Conservation (phyloP, 2,888 invertebrate species). For the Aphodius granarius region DNA sequence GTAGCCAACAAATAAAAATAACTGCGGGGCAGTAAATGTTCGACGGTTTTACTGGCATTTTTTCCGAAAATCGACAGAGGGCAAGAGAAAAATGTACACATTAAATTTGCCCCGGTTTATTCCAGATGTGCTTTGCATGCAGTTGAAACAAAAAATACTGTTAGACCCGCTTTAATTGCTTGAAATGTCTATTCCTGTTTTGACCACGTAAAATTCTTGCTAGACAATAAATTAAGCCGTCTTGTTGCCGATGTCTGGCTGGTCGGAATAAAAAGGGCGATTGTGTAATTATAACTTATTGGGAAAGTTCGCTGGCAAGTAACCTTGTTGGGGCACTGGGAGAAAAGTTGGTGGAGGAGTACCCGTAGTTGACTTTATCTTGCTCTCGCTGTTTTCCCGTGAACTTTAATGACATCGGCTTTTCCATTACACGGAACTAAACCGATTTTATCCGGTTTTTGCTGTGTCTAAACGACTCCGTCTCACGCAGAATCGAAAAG, state of each 20-base stretch:
- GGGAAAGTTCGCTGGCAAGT: not conserved
- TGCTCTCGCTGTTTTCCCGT: conserved; percentile 6
- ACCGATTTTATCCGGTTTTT: not conserved
- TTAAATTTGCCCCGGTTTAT: not conserved
- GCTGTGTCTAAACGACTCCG: not conserved
- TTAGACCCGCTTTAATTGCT: too few species aligned
- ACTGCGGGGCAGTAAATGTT: not conserved
- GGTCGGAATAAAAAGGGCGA: not conserved
- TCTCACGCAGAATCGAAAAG: not conserved
- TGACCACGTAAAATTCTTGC: not conserved
- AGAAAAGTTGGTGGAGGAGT: not conserved
- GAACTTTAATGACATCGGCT: conserved; percentile 10
- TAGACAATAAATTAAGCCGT: not conserved
- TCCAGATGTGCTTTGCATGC: not conserved
- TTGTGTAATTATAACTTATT: not conserved
- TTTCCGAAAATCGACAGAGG: not conserved
- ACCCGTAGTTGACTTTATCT: conserved; percentile 8
- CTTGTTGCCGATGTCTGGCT: not conserved
- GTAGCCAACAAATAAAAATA: not conserved
- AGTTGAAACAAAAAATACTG: not conserved
- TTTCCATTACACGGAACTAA: conserved; percentile 1
- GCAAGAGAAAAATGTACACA: not conserved
- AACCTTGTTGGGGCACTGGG: not conserved
- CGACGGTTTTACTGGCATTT: not conserved
- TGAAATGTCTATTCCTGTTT: too few species aligned